Conservation (phyloP, 2,797 vertebrate species). For the Acanthornis magna region DNA sequence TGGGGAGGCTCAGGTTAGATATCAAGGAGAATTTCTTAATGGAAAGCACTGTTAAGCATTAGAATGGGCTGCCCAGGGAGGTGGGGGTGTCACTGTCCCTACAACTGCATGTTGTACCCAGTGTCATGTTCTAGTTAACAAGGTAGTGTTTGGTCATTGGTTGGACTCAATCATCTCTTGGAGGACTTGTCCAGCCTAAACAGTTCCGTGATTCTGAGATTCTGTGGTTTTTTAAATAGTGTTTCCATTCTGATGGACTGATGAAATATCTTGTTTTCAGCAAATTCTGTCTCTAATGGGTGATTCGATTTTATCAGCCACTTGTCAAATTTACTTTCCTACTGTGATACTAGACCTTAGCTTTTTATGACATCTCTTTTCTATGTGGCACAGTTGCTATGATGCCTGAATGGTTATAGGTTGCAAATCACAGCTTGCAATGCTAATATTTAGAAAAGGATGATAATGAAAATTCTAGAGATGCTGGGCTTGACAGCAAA, state of each 20-base stretch:
- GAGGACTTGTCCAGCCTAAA: neutral
- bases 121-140: too few species aligned
- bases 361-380: neutral
- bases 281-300: neutral
- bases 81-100: too few species aligned
- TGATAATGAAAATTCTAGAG: neutral
- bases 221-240: neutral
- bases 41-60: neutral
- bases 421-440: neutral
- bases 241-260: neutral
- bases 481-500: neutral
- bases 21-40: neutral
- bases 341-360: neutral
- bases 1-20: neutral
- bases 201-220: neutral
- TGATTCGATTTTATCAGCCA: neutral
- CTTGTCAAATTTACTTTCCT: neutral
- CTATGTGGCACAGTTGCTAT: neutral
- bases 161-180: neutral
- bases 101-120: neutral
- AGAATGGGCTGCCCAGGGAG: neutral
- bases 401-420: neutral
- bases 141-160: rapidly evolving
- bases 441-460: neutral
- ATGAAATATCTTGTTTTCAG: neutral